These are phyloP conservation scores for Nephrotoma appendiculata DNA, from an alignment of 2,888 invertebrate genomes.

Conservation along the genomic window DNA sequence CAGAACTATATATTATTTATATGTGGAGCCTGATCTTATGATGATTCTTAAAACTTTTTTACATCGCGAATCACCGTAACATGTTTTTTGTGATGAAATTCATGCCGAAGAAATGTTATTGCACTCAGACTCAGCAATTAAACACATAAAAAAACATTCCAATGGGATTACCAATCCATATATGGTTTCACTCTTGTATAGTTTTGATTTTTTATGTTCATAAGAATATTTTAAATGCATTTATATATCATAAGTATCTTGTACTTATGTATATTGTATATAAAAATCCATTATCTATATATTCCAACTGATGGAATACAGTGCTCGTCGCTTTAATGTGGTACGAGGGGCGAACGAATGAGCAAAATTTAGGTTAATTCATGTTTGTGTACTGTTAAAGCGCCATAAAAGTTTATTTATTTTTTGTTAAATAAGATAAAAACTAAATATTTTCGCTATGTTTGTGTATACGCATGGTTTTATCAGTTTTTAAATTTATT, in stretches of 20 bases:
- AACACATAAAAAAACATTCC: background rate
- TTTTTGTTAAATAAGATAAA: background rate
- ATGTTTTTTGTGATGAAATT: background rate
- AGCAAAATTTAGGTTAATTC: background rate
- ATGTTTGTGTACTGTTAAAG: background rate
- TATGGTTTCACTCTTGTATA: background rate
- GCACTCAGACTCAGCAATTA: background rate
- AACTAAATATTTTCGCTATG: background rate
- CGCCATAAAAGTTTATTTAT: background rate
- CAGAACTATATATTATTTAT: background rate
- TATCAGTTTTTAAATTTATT: background rate
- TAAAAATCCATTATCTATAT: background rate
- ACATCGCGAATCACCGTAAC: background rate
- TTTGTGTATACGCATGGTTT: background rate
- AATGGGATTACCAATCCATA: background rate
- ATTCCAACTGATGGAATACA: background rate
- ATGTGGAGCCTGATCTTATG: background rate
- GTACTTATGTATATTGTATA: background rate
- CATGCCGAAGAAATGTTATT: background rate
- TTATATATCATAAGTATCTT: background rate
- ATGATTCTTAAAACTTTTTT: background rate
- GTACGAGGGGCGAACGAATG: background rate
- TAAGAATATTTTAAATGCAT: background rate
- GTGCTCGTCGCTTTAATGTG: background rate
- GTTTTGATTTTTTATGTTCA: background rate